These are phyloP conservation scores for Tenthredo livida DNA, from an alignment of 2,888 invertebrate genomes.

Conservation along the genomic window DNA sequence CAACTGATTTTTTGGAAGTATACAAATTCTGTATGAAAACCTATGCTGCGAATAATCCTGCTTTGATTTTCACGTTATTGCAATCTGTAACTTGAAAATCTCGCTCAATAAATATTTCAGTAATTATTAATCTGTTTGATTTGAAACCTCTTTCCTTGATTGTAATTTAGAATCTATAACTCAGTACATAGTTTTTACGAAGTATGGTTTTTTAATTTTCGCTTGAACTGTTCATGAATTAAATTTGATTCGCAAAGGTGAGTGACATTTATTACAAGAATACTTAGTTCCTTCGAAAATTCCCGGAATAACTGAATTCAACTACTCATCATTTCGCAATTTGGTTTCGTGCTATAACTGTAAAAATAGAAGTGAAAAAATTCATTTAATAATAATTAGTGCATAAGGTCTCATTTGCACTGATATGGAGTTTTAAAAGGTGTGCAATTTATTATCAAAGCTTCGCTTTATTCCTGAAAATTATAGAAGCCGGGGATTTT, in stretches of 20 bases:
- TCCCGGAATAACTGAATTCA: neutral
- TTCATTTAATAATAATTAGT: too few relatives aligned
- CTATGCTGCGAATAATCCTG: neutral
- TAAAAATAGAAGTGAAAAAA: neutral
- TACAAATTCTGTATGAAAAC: neutral
- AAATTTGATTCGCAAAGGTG: neutral
- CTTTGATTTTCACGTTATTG: conserved; percentile 19
- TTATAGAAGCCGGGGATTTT: neutral
- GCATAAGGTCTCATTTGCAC: neutral
- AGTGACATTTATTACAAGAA: neutral
- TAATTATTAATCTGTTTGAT: neutral
- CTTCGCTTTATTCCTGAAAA: neutral
- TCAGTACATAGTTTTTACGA: neutral
- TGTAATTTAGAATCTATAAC: neutral
- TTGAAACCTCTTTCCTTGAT: neutral
- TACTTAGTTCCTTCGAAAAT: neutral
- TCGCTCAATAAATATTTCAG: conserved; percentile 42
- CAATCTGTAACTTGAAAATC: conserved; percentile 36
- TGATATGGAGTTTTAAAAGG: neutral
- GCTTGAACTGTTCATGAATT: neutral
- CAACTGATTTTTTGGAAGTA: neutral
- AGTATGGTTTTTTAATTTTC: neutral
- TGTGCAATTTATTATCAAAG: neutral
- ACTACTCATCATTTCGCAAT: neutral
- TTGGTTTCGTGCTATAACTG: neutral